Conservation (phyloP, 2,888 invertebrate genomes). For the Zygothrica quintamaculata region DNA sequence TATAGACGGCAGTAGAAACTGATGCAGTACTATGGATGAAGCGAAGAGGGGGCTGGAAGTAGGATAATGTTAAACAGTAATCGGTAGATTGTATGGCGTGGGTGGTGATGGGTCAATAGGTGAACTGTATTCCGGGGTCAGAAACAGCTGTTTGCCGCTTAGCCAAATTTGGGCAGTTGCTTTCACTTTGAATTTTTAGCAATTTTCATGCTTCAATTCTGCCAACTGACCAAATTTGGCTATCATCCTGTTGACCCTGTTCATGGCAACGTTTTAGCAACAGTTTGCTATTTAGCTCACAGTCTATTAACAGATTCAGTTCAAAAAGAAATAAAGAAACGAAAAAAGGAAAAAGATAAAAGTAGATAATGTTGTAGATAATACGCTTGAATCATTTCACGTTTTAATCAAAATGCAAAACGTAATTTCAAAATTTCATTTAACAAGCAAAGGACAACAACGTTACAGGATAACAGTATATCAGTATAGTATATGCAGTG, state of each 20-base stretch:
- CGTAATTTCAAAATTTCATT: constrained; percentile 35
- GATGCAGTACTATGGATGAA: not conserved
- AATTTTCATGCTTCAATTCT: constrained; percentile 44
- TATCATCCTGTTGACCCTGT: constrained; percentile 6
- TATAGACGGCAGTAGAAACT: constrained; percentile 3
- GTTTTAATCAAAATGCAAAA: constrained; percentile 56
- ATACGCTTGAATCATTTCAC: constrained; percentile 20
- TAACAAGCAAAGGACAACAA: constrained; percentile 18
- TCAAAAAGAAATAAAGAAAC: not conserved
- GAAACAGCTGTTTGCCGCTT: constrained; percentile 50
- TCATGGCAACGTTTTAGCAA: constrained; percentile 18
- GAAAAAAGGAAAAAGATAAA: too few species aligned
- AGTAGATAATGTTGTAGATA: too few species aligned
- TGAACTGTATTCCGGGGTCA: constrained; percentile 17
- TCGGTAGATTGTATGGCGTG: not conserved
- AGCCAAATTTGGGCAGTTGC: constrained; percentile 54
- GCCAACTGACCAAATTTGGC: constrained; percentile 31
- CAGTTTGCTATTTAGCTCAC: constrained; percentile 36
- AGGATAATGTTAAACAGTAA: not conserved
- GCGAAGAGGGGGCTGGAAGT: constrained; percentile 10
- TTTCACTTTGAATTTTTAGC: constrained; percentile 35
- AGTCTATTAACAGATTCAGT: constrained; percentile 15
- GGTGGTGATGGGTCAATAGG: constrained; percentile 5
- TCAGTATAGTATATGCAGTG: too few species aligned
- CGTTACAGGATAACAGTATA: too few species aligned